phyloP scores from a whole-genome alignment of 2,888 invertebrate species.

The Volucella inanis region DNA sequence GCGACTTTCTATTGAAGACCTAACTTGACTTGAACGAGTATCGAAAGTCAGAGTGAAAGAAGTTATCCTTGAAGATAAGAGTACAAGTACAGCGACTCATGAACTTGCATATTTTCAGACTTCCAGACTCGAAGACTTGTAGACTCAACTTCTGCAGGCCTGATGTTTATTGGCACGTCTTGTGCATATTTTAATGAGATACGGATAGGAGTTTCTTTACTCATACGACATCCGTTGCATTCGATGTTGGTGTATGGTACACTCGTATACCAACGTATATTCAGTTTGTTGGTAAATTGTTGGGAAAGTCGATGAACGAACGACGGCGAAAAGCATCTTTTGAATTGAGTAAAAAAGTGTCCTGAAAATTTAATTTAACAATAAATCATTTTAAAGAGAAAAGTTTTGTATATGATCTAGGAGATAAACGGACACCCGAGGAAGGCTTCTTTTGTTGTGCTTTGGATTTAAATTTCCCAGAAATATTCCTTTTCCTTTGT shows the following conservation, averaged over 20 bases:
- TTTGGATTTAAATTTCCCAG: no score
- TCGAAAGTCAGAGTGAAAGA: background rate
- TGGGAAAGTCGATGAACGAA: constrained; percentile 32
- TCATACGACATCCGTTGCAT: background rate
- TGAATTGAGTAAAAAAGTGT: constrained; percentile 14
- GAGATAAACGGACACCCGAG: no score
- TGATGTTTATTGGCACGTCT: constrained; percentile 66
- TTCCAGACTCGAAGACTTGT: no score
- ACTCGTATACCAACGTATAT: background rate
- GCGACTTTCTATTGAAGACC: constrained; percentile 40
- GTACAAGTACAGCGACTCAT: background rate
- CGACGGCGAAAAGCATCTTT: constrained; percentile 18
- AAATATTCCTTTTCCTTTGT: no score
- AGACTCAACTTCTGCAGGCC: constrained; percentile 13
- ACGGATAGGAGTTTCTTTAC: constrained; percentile 19
- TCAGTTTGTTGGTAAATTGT: background rate
- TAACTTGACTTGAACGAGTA: background rate
- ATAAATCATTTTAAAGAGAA: constrained; percentile 60
- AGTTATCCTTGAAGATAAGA: background rate
- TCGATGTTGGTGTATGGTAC: background rate
- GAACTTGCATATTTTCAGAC: no score
- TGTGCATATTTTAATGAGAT: constrained; percentile 67
- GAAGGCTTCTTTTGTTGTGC: no score
- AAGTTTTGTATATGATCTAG: constrained; percentile 40
- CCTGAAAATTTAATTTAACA: constrained; percentile 63